Base-by-base conservation (phyloP, 2,888 invertebrate genomes). In the Leistus spinibarbis region DNA sequence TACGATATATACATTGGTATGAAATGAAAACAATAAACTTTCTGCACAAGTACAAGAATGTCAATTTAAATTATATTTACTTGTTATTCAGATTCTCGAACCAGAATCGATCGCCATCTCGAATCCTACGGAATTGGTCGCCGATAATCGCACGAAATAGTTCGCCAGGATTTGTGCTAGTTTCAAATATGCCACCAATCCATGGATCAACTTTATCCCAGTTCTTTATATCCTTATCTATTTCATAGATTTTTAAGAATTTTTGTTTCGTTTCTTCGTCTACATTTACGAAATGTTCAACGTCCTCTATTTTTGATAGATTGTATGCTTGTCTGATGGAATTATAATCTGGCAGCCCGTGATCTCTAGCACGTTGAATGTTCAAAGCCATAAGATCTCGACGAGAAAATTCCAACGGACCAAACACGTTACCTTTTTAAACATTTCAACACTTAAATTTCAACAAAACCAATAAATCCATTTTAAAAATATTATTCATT, bases 321-420 rank as follows among this genome's bases (percentile, higher is more conserved):
- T 86, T 86, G 79, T 87, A 88, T 5, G 87, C 86, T 78, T 82
- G 81, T 74, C 90, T 82, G 0, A 88, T 89, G 0, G 88, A 86
- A 81, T 90, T 90, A 81, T 89, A 91, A 83, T 90, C 90, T 0
- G 90, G 90, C 22, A 90, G 81, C 16, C 89, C 89, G 80, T 89
- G 89, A 79, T 89, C 89, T 69, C 89, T 82, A 0, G 84, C 88
- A 76, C 89, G 82, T 81, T 89, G 89, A 68, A 90, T 88, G 80
- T 89, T 89, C 13, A 89, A 77, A 2, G 89, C 89, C 88, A 89
- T 89, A 76, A 90, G 83, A 81, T 90, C 89, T 60, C 89, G 83
- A 69, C 89, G 81, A 1, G 89, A 88, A 80, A 90, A 89, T 81
- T 90, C 89, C 67, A 89, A 80, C 0, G 89, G 88, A 0, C 89